phyloP scores from a whole-genome alignment of 23 tunicate genomes.

The Styela plicata region DNA sequence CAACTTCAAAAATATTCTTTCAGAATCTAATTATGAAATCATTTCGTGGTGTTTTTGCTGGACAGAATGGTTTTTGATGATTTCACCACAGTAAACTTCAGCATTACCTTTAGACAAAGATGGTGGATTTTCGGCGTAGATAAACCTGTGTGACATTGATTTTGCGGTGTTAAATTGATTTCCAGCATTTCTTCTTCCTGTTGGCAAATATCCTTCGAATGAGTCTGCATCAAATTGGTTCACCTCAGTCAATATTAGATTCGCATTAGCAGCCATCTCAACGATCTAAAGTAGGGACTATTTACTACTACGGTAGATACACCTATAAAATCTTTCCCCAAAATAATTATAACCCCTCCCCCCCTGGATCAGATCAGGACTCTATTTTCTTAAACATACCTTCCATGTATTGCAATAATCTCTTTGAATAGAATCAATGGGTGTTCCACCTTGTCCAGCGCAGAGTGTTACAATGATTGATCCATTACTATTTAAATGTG shows the following conservation, averaged over 20 bases:
- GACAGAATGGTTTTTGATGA: no score
- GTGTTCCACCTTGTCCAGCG: conserved; percentile 74
- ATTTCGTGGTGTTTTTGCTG: no score
- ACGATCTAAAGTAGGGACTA: conserved; percentile 34
- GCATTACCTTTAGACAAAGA: conserved; percentile 13
- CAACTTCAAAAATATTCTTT: no score
- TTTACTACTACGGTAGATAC: no score
- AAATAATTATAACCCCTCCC: no score
- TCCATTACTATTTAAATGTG: conserved; percentile 25
- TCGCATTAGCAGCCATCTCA: conserved; percentile 49
- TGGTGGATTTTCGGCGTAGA: background rate
- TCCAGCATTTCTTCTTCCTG: conserved; percentile 36
- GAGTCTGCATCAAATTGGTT: background rate
- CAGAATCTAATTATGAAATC: no score
- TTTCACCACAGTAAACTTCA: no score
- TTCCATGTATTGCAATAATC: conserved; percentile 52
- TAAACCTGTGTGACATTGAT: conserved; percentile 39
- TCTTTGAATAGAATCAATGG: conserved; percentile 28
- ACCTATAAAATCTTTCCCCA: no score
- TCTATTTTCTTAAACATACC: no score
- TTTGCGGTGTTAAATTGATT: conserved; percentile 11
- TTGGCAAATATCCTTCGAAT: conserved; percentile 21
- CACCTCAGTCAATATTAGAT: conserved; percentile 32
- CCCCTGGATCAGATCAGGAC: no score
- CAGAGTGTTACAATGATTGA: conserved; percentile 47